Evolutionary conservation across 2,888 invertebrate species (phyloP).

Genomic region (Limenitis arthemis): DNA sequence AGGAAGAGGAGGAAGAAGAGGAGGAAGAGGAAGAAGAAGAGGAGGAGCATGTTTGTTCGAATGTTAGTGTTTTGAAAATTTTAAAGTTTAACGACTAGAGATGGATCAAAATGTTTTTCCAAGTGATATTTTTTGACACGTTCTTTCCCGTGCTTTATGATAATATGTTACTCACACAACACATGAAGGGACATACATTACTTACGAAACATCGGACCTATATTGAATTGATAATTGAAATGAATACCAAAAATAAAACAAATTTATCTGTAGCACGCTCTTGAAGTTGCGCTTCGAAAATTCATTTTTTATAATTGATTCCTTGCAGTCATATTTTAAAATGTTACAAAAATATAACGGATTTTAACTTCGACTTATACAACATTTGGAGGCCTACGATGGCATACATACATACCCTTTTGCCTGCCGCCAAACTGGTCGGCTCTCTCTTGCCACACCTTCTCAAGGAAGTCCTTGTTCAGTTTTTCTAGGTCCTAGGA

Average conservation of each 20-base stretch:
- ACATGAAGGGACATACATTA: slow-evolving; percentile 1
- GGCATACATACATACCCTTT: slow-evolving; percentile 79
- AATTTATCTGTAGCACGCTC: too few relatives aligned
- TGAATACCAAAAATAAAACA: too few relatives aligned
- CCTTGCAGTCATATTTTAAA: not conserved
- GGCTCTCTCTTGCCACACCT: slow-evolving; percentile 89
- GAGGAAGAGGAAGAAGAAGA: too few relatives aligned
- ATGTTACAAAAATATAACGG: not conserved
- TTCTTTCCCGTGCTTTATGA: slow-evolving; percentile 4
- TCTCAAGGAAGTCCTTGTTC: slow-evolving; percentile 88
- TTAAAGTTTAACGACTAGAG: not conserved
- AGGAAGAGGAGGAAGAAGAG: too few relatives aligned
- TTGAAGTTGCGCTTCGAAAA: too few relatives aligned
- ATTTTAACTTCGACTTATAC: not conserved
- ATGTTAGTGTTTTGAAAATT: not conserved
- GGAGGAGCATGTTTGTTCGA: not conserved
- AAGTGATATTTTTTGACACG: slow-evolving; percentile 1
- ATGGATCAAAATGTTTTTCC: not conserved
- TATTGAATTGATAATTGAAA: too few relatives aligned
- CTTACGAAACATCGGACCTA: not conserved
- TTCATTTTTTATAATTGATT: too few relatives aligned
- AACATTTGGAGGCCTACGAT: not conserved
- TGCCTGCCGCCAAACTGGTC: slow-evolving; percentile 91
- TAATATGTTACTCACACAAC: slow-evolving; percentile 6
- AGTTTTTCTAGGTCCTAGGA: slow-evolving; percentile 88